Conservation (phyloP, 2,113 vertebrate species). For the Colinus virginianus region DNA sequence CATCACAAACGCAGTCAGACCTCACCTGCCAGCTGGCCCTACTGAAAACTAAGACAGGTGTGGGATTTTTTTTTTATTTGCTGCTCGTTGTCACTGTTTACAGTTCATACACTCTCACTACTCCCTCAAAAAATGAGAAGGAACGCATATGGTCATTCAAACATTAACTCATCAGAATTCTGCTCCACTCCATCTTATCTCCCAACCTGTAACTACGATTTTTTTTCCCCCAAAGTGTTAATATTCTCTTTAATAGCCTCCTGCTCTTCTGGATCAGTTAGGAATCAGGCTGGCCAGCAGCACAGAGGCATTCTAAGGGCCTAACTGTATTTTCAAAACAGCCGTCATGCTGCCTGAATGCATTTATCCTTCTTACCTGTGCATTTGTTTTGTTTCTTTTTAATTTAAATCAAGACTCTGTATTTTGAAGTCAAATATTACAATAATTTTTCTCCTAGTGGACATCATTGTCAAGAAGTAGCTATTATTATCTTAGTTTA, state of each 20-base stretch:
- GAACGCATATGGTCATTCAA: background rate
- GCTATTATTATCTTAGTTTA: background rate
- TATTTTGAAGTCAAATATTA: background rate
- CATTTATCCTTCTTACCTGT: background rate
- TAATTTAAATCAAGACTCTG: background rate
- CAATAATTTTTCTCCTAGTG: background rate
- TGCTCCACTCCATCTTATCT: background rate
- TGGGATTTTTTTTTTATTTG: accelerated
- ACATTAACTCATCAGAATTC: background rate
- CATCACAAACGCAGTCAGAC: background rate
- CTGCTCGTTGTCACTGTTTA: background rate
- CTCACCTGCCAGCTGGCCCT: background rate
- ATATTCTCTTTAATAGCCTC: background rate
- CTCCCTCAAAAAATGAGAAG: background rate
- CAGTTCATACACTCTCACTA: background rate
- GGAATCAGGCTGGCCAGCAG: background rate
- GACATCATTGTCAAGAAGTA: background rate
- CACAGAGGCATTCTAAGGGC: background rate
- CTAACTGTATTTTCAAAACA: background rate
- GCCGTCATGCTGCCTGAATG: background rate
- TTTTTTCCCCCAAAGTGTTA: background rate
- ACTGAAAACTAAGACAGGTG: background rate
- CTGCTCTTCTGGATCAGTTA: background rate
- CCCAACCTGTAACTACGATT: background rate
- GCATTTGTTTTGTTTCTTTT: background rate